A percentile compares a stretch with the other conserved stretches of the same genome.
These are phyloP conservation scores for Xylota sylvarum DNA, from an alignment of 2,888 invertebrate genomes.

Conservation along the genomic window DNA sequence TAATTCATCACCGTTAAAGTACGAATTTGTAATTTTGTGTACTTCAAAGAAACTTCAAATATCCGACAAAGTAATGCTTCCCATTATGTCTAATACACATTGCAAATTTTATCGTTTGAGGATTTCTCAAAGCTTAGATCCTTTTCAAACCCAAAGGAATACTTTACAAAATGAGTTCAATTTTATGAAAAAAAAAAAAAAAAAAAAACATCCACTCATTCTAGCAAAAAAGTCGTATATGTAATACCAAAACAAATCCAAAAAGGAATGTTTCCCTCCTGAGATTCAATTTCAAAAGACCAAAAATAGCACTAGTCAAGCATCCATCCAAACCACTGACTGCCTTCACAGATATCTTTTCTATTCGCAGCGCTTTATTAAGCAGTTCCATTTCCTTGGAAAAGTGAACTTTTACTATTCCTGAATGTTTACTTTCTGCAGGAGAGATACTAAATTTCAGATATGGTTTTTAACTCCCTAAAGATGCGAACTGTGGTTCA, in stretches of 20 bases:
- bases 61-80: background rate
- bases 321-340: slow-evolving; percentile 14
- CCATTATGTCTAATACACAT: background rate
- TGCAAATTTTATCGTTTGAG: background rate
- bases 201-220: no score
- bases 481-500: slow-evolving; percentile 18
- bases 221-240: background rate
- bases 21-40: background rate
- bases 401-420: slow-evolving; percentile 25
- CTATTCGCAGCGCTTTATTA: slow-evolving; percentile 5
- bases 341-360: background rate
- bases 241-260: background rate
- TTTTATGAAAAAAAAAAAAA: background rate
- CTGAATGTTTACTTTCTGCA: slow-evolving; percentile 23
- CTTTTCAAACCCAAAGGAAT: slow-evolving; percentile 1
- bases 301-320: background rate
- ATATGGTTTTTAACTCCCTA: slow-evolving; percentile 42
- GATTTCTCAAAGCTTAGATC: background rate
- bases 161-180: background rate
- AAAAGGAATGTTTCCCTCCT: slow-evolving; percentile 1
- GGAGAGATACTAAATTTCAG: slow-evolving; percentile 11
- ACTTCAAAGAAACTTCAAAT: background rate
- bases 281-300: slow-evolving; percentile 19
- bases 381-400: slow-evolving; percentile 19
- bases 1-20: no score